phyloP scores from a whole-genome alignment of 2,797 vertebrate genomes.

The Hydrophis major region DNA sequence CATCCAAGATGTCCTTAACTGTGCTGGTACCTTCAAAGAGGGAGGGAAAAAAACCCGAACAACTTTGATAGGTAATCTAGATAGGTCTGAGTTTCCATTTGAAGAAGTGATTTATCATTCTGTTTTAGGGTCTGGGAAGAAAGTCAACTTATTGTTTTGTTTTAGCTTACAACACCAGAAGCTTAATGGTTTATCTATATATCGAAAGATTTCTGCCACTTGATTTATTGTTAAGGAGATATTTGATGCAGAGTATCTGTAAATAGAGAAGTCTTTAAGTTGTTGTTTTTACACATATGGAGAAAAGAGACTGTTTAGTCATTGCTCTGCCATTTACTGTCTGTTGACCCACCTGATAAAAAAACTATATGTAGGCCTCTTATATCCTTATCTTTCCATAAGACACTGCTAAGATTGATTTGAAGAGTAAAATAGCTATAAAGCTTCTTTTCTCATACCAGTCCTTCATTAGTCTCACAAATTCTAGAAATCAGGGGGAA shows the following conservation, averaged over 20 bases:
- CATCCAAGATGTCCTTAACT: neutral
- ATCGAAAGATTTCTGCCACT: neutral
- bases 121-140: neutral
- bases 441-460: neutral
- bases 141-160: neutral
- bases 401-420: neutral
- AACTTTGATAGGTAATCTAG: neutral
- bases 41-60: neutral
- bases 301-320: neutral
- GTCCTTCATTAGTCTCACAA: neutral
- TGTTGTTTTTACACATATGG: neutral
- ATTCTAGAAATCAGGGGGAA: neutral
- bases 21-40: neutral
- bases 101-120: neutral
- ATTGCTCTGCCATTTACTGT: neutral
- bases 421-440: neutral
- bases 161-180: neutral
- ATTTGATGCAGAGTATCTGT: neutral
- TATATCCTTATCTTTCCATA: neutral
- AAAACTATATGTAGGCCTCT: neutral
- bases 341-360: neutral
- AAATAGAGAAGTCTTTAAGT: neutral
- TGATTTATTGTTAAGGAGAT: neutral
- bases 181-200: neutral
- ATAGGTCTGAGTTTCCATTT: neutral